Conservation (phyloP, 2,888 invertebrate genomes). For the Mythimna vitellina region DNA sequence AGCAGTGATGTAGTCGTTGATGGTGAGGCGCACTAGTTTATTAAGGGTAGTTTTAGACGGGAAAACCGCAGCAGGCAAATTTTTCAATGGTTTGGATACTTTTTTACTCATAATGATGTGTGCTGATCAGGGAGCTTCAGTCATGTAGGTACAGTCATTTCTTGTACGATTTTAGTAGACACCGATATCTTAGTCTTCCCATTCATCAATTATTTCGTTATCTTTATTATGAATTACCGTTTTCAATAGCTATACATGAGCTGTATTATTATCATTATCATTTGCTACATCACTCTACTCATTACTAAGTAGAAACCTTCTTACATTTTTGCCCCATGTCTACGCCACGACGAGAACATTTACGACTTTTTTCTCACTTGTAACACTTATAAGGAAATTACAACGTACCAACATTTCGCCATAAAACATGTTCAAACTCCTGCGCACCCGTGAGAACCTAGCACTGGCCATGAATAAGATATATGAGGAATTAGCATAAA, state of each 20-base stretch:
- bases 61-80: too few relatives aligned
- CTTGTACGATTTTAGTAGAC: too few relatives aligned
- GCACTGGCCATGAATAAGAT: slow-evolving; percentile 60
- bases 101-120: neutral
- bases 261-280: neutral
- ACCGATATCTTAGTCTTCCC: neutral
- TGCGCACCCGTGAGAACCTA: slow-evolving; percentile 63
- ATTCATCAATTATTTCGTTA: neutral
- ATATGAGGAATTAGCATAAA: slow-evolving; percentile 58
- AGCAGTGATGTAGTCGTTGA: too few relatives aligned
- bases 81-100: neutral
- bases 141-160: neutral
- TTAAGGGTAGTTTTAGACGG: too few relatives aligned
- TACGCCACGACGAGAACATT: slow-evolving; percentile 18
- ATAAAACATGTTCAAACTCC: slow-evolving; percentile 53
- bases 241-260: neutral
- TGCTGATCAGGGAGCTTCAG: neutral
- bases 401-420: slow-evolving; percentile 54
- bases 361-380: slow-evolving; percentile 47
- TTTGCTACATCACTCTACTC: neutral
- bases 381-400: slow-evolving; percentile 62
- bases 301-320: neutral
- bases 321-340: neutral
- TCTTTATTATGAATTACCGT: neutral
- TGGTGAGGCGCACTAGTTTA: too few relatives aligned